Conservation (phyloP, 64 coral and sea anemone species). For the Porites australiensis region DNA sequence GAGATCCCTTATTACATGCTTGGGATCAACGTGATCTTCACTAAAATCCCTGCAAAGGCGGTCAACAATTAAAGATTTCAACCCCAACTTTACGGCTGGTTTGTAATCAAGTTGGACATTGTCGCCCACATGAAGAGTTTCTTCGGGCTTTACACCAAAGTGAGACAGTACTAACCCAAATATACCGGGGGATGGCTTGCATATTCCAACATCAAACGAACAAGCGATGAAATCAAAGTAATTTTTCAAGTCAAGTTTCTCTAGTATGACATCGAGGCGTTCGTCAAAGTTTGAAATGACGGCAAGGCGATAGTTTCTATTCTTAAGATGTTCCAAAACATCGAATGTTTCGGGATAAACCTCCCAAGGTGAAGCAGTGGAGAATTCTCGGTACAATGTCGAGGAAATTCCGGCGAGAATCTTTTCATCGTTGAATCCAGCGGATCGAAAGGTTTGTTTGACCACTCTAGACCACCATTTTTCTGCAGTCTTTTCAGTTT, state of each 20-base stretch:
- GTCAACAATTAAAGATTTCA: constrained; percentile 75
- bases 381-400: constrained; percentile 67
- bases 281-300: constrained; percentile 90
- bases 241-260: constrained; percentile 42
- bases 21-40: constrained; percentile 8
- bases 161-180: constrained; percentile 62
- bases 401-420: constrained; percentile 35
- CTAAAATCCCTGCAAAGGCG: not conserved
- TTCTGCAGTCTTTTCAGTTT: constrained; percentile 32
- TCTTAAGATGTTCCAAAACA: constrained; percentile 62
- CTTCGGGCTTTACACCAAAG: constrained; percentile 50
- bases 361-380: constrained; percentile 47
- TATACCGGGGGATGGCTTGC: constrained; percentile 74
- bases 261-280: constrained; percentile 73
- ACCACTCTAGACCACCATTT: constrained; percentile 77
- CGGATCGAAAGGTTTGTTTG: constrained; percentile 59
- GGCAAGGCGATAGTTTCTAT: constrained; percentile 52
- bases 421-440: constrained; percentile 56
- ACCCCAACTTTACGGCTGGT: constrained; percentile 64
- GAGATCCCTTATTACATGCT: constrained; percentile 27
- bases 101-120: constrained; percentile 68
- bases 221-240: constrained; percentile 80
- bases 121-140: constrained; percentile 85
- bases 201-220: constrained; percentile 73
- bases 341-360: constrained; percentile 67